Evolutionary conservation across 2,113 vertebrate genomes (phyloP).

Genomic region (Ginglymostoma cirratum): DNA sequence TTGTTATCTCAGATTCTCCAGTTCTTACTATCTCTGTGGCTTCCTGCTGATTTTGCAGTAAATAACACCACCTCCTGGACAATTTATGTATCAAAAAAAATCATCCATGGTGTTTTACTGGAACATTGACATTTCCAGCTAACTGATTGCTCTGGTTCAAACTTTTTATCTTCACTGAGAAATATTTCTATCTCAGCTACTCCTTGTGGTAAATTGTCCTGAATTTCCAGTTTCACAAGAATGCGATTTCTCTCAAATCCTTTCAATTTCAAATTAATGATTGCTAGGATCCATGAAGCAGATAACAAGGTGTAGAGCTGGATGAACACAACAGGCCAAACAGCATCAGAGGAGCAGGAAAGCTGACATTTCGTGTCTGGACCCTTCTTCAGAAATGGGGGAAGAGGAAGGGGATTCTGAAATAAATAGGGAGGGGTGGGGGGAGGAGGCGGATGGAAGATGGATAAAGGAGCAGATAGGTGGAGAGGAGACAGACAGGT

Average conservation of each 20-base stretch:
- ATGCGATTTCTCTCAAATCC: neutral
- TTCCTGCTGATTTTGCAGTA: neutral
- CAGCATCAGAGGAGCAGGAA: too few species aligned
- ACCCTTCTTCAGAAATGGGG: too few species aligned
- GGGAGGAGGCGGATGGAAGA: too few species aligned
- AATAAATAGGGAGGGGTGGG: too few species aligned
- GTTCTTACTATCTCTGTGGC: neutral
- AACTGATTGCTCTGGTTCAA: neutral
- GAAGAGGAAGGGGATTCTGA: too few species aligned
- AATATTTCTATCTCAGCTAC: neutral
- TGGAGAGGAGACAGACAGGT: too few species aligned
- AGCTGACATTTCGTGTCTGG: too few species aligned
- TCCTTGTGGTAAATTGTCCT: neutral
- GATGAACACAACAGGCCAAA: too few species aligned
- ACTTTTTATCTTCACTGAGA: neutral
- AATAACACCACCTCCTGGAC: neutral
- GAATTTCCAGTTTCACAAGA: neutral
- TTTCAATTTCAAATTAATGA: neutral
- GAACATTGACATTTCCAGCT: neutral
- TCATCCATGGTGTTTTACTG: neutral
- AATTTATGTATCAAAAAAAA: neutral
- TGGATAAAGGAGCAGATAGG: too few species aligned
- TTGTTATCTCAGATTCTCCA: too few species aligned
- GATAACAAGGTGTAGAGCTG: neutral
- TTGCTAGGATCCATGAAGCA: neutral